Evolutionary conservation across 37 sponge, comb jelly and placozoan species (phyloP), one percentile per base, ranked within the genome.

Genomic region (Eunapius fragilis): DNA sequence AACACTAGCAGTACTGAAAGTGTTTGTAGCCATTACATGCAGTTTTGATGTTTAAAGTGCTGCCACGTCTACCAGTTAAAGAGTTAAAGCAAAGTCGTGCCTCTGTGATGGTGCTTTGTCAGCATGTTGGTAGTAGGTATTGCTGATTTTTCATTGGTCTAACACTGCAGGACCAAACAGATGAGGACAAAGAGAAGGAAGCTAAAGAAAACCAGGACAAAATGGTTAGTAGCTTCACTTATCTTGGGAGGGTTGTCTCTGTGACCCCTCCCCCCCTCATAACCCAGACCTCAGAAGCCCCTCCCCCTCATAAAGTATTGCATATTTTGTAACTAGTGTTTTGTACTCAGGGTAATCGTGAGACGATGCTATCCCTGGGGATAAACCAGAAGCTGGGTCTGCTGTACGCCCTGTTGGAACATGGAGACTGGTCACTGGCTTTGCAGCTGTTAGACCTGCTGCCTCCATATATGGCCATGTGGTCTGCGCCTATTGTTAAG

Each of bases 321-420:
- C n/a, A n/a, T 45, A 9, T 45, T 4, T 11, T 45, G 47, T 45
- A 9, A 45, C 47, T 11, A 11, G 4, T 58, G 58, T 19, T 58
- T 19, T 58, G 58, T 13, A 17, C 6, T 11, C 32, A 80, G 80
- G 80, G 47, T 35, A 68, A 80, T 34, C 80, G 80, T 67, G 26
- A 80, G 33, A 49, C 14, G 4, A 47, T 86, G 2, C 79, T 91
- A 14, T 82, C 82, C 0, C 36, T 71, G 10, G 86, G 77, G 2
- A 4, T 71, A 26, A 97, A 97, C 88, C 98, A 97, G 94, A 96
- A 96, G 86, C 72, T 97, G 6, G 93, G 96, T 0, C 36, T 97
- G 35, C 88, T 89, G 30, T 84, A 89, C n/a, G 94, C 98, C 19
- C 79, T 91, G 47, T 68, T 97, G 0, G 48, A 73, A 27, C 58